Evolutionary conservation across 2,797 vertebrate genomes (phyloP), one percentile per base, ranked within the genome.

Genomic region (Margarornis squamiger): DNA sequence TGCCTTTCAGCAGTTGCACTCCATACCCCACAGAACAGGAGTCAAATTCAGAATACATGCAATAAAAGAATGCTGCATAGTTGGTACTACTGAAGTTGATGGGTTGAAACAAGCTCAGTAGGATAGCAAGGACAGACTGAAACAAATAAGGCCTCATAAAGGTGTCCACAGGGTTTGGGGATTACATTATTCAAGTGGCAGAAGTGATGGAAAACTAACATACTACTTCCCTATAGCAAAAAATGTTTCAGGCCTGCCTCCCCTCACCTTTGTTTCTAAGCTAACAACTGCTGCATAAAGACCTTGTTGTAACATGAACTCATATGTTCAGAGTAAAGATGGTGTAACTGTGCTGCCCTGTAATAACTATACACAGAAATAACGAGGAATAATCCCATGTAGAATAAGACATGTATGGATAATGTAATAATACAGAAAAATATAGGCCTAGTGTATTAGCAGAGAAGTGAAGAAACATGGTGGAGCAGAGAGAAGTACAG

Each of bases 41-140:
- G 83, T 94, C 95, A 97, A 96, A 95, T 89, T 97, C 94, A 86
- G 86, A 94, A 95, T 79, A 95, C 21, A 68, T 27, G 55, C 29
- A 92, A 85, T 84, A 92, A 91, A 97, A 95, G 41, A 76, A 90
- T 41, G 61, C 76, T 93, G 79, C 78, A 81, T 84, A 92, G 95
- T 93, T 62, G 74, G 7, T 68, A 54, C 87, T 88, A 68, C 80
- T 2, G 3, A 72, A 23, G 46, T 88, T 93, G 96, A 96, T 86
- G 92, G 59, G 52, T 78, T 90, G 83, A 97, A 97, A 91, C 14
- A 74, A 70, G 51, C 91, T 96, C 68, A 4, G 66, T 49, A 85
- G 77, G 36, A 84, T 15, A 41, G 58, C 49, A 75, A 96, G 24
- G 59, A 86, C 67, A 96, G 75, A 92, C 51, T 90, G 86, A 96